Percentiles rank a stretch among this genome's conserved stretches.
These are phyloP conservation scores for Lathronympha strigana DNA, from an alignment of 2,888 invertebrate genomes.

Conservation along the genomic window DNA sequence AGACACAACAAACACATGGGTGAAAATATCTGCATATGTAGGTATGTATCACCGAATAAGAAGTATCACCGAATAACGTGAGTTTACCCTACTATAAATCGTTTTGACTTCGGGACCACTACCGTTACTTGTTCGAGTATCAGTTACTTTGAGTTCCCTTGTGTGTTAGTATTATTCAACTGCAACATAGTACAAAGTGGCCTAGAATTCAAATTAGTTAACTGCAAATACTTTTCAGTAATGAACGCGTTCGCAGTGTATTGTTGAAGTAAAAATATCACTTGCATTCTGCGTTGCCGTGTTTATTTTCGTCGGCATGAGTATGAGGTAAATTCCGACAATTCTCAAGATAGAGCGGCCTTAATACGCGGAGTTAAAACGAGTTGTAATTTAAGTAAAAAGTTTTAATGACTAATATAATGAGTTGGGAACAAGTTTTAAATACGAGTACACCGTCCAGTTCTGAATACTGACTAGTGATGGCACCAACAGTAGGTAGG, in stretches of 20 bases:
- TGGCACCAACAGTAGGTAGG: constrained; percentile 11
- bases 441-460: constrained; percentile 13
- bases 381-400: constrained; percentile 14
- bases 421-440: constrained; percentile 24
- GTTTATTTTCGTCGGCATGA: constrained; percentile 39
- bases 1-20: too few species aligned
- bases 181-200: too few species aligned
- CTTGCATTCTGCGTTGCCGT: constrained; percentile 31
- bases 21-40: too few species aligned
- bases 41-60: too few species aligned
- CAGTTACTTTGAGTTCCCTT: too few species aligned
- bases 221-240: constrained; percentile 22
- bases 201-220: too few species aligned
- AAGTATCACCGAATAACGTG: too few species aligned
- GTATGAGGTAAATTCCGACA: constrained; percentile 40
- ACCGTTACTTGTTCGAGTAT: too few species aligned
- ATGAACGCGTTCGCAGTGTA: constrained; percentile 27
- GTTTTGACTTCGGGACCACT: too few species aligned
- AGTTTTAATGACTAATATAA: constrained; percentile 30
- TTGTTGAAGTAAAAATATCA: constrained; percentile 39
- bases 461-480: constrained; percentile 29
- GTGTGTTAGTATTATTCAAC: too few species aligned
- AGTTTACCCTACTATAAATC: too few species aligned
- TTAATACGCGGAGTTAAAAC: constrained; percentile 23
- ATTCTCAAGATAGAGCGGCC: constrained; percentile 39